Evolutionary conservation across 2,888 invertebrate species (phyloP), one percentile per base, ranked within the genome.

Genomic region (Nemotelus pantherinus): DNA sequence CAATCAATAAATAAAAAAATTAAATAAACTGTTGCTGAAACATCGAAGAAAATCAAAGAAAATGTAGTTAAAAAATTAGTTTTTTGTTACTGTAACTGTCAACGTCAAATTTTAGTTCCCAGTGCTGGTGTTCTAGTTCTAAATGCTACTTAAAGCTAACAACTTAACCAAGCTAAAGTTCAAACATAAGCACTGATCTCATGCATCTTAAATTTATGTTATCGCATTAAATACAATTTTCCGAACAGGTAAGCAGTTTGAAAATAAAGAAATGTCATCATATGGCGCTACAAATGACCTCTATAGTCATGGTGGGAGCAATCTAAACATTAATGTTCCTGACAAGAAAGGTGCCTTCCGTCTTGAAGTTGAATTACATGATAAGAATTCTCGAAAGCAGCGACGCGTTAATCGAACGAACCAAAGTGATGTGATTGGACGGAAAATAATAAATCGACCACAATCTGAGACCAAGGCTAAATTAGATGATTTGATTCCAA

Each of bases 401-500:
- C 72, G 89, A 85, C 82, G 86, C 83, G 79, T 84, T 83, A 78
- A 82, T 87, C 78, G 86, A 87, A 82, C 88, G 87, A 48, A 88
- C 86, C 81, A 81, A 87, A 60, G 60, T 55, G 67, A 76, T 9
- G 70, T 10, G 6, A 47, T 6, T 58, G 82, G 80, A 39, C 81
- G 79, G 25, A 77, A 70, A 58, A 43, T 67, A 48, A 53, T 5
- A 55, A 47, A 89, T 89, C 1, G 84, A 88, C 80, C 87, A 85
- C 79, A 57, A 81, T 82, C 81, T 77, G 82, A 53, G 80, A 83
- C 71, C 57, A 76, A 76, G 1, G 86, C 88, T 78, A 89, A 88
- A 82, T 85, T 86, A 81, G 88, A 88, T 80, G 89, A 90, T 77
- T 89, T 90, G 81, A 89, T 92, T 79, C 91, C 93, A 43, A 91